Percentiles rank a stretch among this genome's conserved stretches.
Evolutionary conservation across 1,140 invertebrate genomes (phyloP).

Genomic region (Limonius californicus): DNA sequence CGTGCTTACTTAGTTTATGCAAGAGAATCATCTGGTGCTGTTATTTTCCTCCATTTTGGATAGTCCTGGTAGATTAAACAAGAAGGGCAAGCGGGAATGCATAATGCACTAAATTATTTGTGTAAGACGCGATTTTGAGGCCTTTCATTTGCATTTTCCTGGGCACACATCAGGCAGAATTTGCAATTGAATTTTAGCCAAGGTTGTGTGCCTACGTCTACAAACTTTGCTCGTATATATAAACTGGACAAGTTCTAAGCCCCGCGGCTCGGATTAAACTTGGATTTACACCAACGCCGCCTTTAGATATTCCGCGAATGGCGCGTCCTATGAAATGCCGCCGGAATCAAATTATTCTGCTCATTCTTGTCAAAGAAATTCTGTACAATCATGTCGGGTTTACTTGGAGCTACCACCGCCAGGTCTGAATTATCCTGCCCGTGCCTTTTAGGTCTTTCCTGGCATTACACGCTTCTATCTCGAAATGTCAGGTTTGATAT

Average conservation of each 20-base stretch:
- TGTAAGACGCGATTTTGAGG: background rate
- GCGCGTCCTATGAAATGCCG: background rate
- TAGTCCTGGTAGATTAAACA: too few relatives aligned
- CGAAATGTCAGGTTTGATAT: too few relatives aligned
- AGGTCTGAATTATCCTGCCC: background rate
- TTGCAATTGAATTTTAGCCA: conserved; percentile 6
- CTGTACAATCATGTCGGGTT: background rate
- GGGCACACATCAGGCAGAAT: background rate
- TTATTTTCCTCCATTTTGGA: too few relatives aligned
- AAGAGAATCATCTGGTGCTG: too few relatives aligned
- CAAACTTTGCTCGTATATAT: conserved; percentile 1
- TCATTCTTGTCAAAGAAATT: background rate
- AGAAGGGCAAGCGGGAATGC: too few relatives aligned
- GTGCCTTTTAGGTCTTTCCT: background rate
- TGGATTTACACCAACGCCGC: background rate
- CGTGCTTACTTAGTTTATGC: too few relatives aligned
- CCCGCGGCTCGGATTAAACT: background rate
- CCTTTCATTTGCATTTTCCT: background rate
- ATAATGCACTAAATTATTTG: background rate
- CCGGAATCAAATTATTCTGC: conserved; percentile 1
- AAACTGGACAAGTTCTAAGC: conserved; percentile 8
- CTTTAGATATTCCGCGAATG: background rate
- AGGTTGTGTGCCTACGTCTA: background rate
- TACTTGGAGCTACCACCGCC: background rate
- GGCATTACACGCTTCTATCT: too few relatives aligned